phyloP scores from a whole-genome alignment of 35 echinoderm and acorn worm genomes.

The Amphiura filiformis region DNA sequence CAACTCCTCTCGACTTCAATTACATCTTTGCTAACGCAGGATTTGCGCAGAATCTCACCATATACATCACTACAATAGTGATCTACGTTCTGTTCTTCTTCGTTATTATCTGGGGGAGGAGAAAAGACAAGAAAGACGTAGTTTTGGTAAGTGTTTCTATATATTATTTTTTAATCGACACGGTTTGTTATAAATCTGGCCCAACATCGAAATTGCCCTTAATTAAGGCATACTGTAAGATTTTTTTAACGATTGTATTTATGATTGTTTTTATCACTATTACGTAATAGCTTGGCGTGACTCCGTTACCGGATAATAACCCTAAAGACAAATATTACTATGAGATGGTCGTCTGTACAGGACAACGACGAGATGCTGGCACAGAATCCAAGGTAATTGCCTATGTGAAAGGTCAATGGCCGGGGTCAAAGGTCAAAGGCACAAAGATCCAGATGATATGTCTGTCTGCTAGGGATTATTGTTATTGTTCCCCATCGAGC shows the following conservation, averaged over 20 bases:
- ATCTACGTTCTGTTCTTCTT: conserved; percentile 81
- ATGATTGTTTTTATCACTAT: too few species aligned
- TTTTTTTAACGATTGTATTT: too few species aligned
- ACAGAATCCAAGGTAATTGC: conserved; percentile 90
- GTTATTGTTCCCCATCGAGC: too few species aligned
- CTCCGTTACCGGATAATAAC: conserved; percentile 79
- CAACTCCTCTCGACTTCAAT: conserved; percentile 82
- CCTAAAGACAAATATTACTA: conserved; percentile 79
- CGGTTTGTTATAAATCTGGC: too few species aligned
- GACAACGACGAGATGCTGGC: conserved; percentile 76
- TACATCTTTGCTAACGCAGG: conserved; percentile 88
- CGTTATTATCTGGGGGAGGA: conserved; percentile 67
- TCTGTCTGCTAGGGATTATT: too few species aligned
- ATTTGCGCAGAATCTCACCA: conserved; percentile 80
- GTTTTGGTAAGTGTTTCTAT: conserved; percentile 51
- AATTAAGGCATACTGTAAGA: too few species aligned
- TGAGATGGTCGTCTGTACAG: conserved; percentile 79
- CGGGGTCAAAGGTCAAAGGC: too few species aligned
- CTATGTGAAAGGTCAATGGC: too few species aligned
- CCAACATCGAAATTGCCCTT: too few species aligned
- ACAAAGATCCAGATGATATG: too few species aligned
- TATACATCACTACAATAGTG: conserved; percentile 81
- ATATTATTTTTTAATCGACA: too few species aligned
- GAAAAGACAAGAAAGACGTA: conserved; percentile 86
- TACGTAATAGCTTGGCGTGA: conserved; percentile 90